Evolutionary conservation across 2,888 invertebrate genomes (phyloP), one percentile per base, ranked within the genome.

Genomic region (Melolontha melolontha): DNA sequence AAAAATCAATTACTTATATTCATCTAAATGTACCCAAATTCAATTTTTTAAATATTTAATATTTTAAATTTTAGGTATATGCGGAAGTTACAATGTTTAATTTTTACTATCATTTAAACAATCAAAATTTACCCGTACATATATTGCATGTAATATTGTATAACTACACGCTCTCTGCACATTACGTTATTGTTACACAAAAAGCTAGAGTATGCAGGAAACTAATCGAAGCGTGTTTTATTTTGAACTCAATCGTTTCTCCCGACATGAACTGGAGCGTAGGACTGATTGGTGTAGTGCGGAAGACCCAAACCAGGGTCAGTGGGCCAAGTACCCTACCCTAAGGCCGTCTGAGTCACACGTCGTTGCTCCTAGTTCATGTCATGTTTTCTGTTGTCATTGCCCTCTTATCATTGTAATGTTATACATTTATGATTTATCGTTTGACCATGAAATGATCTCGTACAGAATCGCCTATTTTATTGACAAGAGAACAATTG

Each of bases 261-360:
- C 16, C 47, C 22, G 14, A 11, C 27, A 50, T 17, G 8, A 63
- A 63, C 17, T 49, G 63, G 63, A 49, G 50, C 63, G 63, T 63
- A 50, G 50, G 49, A 63, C 54, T 14, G 16, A 39, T 11, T 17
- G 29, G 22, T 29, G 51, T 51, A 51, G 51, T 42, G 27, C 59
- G 42, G 59, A 59, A 59, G 59, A 59, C 59, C n/a, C 59, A 22
- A 62, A 55, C 64, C 69, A 66, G 66, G 69, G 69, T 69, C 66
- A 69, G 62, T 69, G 64, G 69, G 69, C 44, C 69, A 69, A 55
- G 63, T 49, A 68, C 68, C 64, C 59, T 55, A 59, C 68, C 68
- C 62, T 68, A 50, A 29, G 68, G 64, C 41, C 64, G 42, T 50
- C 49, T 42, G 51, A 51, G 16, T 49, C 52, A 41, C 57, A 34